Evolutionary conservation across 2,113 vertebrate species (phyloP).

Genomic region (Dipodomys spectabilis): DNA sequence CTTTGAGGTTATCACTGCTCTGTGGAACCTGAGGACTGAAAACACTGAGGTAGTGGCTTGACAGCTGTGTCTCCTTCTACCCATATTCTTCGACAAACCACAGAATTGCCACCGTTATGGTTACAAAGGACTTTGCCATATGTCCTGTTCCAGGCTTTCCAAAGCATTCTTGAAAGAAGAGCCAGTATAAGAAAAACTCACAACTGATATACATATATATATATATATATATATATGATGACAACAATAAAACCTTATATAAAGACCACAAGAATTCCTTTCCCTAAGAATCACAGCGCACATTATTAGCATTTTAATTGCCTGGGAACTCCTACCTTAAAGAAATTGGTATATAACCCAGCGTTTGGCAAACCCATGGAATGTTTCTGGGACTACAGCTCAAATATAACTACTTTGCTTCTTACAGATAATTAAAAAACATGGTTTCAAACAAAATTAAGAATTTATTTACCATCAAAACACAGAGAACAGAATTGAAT

Average conservation of each 20-base stretch:
- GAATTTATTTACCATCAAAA: neutral
- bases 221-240: too few species aligned
- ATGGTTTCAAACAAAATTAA: conserved; percentile 13
- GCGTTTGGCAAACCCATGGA: neutral
- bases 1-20: neutral
- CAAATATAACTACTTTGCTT: neutral
- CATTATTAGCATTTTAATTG: neutral
- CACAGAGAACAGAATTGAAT: neutral
- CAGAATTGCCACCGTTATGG: neutral
- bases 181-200: neutral
- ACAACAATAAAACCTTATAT: too few species aligned
- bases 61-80: neutral
- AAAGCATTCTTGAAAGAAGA: neutral
- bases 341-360: neutral
- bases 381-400: neutral
- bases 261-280: too few species aligned
- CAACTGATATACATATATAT: neutral
- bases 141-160: neutral
- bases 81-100: neutral
- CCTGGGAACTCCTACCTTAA: neutral
- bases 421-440: neutral
- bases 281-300: neutral
- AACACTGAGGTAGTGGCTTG: neutral
- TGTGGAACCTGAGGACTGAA: neutral
- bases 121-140: neutral